phyloP scores from a whole-genome alignment of 2,113 vertebrate species.

The Numenius arquata region DNA sequence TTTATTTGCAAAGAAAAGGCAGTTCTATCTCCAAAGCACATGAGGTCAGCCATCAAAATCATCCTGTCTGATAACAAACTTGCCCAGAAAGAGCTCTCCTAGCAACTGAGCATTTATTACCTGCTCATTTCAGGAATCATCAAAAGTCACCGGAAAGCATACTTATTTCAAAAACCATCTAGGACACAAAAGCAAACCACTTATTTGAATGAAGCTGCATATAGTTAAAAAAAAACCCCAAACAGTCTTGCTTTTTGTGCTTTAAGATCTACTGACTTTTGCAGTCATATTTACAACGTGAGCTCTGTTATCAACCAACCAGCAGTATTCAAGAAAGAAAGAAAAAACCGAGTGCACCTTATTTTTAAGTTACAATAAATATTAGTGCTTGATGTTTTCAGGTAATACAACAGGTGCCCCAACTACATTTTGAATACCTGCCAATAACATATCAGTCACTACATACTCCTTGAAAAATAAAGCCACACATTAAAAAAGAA shows the following conservation, averaged over 20 bases:
- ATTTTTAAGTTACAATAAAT: neutral
- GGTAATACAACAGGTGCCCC: neutral
- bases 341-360: neutral
- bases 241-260: neutral
- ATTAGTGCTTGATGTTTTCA: neutral
- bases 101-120: neutral
- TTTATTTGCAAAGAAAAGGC: neutral
- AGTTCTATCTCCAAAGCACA: neutral
- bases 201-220: neutral
- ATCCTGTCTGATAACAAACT: neutral
- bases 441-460: neutral
- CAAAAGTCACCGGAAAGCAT: neutral
- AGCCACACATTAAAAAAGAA: neutral
- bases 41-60: neutral
- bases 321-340: neutral
- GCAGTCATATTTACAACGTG: neutral
- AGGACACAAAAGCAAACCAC: neutral
- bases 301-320: neutral
- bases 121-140: neutral
- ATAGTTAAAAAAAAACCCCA: neutral
- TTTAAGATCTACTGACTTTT: neutral
- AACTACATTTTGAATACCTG: neutral
- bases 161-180: neutral
- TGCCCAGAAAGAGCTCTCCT: neutral
- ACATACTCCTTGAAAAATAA: neutral